Evolutionary conservation across 2,113 vertebrate genomes (phyloP).

Genomic region (Irena cyanogastra): DNA sequence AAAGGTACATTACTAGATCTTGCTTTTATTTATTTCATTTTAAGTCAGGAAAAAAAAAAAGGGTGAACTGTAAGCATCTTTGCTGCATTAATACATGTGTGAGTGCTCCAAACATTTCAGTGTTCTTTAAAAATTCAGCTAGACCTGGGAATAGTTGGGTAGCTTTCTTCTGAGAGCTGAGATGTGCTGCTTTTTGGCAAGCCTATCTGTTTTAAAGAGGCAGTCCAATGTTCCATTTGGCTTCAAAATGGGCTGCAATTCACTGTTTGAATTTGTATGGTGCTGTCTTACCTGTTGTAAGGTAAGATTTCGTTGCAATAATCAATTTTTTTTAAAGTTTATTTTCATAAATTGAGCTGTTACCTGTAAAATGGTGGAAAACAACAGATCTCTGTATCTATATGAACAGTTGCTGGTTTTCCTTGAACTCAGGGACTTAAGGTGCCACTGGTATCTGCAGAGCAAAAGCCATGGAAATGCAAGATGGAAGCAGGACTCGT

Average conservation of each 20-base stretch:
- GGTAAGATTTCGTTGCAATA: neutral
- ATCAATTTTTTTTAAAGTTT: neutral
- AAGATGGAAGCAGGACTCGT: neutral
- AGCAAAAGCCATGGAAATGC: neutral
- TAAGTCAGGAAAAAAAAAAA: neutral
- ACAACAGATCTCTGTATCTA: neutral
- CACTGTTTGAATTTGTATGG: neutral
- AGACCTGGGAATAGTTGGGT: neutral
- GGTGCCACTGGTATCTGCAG: neutral
- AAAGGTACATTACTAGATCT: neutral
- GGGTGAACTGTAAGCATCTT: neutral
- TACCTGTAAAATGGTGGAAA: neutral
- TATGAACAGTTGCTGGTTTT: neutral
- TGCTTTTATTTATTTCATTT: neutral
- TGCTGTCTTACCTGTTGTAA: neutral
- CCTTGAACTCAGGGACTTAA: accelerated
- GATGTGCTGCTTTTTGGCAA: neutral
- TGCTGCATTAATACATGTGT: neutral
- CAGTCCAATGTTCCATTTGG: neutral
- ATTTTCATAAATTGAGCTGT: neutral
- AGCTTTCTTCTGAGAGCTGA: neutral
- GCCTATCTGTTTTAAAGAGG: neutral
- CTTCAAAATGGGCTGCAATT: neutral
- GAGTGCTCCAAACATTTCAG: neutral
- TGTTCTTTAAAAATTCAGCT: neutral